These are phyloP conservation scores for Trochalopteron elliotii DNA, from an alignment of 2,113 vertebrate genomes.

Conservation along the genomic window DNA sequence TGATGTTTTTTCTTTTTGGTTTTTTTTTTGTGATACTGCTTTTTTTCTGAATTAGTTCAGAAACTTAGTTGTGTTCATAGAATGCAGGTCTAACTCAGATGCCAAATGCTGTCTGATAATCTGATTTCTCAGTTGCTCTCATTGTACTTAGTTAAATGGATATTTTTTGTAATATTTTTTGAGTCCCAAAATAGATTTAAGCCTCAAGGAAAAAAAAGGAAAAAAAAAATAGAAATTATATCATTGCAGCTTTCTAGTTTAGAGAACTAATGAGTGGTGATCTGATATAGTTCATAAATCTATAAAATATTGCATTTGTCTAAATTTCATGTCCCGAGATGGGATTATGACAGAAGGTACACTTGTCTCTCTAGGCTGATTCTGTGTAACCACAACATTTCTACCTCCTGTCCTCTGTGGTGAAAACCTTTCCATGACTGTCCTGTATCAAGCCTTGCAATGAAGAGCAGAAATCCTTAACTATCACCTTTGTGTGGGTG, in stretches of 20 bases:
- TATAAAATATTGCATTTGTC: background rate
- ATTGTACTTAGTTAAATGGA: background rate
- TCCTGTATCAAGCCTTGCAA: too few relatives aligned
- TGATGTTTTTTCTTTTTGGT: rapidly evolving
- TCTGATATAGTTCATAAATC: background rate
- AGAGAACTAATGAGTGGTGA: background rate
- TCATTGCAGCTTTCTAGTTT: background rate
- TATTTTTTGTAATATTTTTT: background rate
- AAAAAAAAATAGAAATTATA: rapidly evolving
- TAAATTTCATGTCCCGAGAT: background rate
- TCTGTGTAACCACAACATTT: rapidly evolving
- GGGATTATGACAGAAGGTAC: background rate
- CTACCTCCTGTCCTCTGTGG: background rate
- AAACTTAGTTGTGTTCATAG: background rate
- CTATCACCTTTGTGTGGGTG: too few relatives aligned
- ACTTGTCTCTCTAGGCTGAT: background rate
- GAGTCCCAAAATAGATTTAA: background rate
- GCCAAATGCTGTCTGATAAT: background rate
- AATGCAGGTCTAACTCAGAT: background rate
- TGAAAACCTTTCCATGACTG: background rate
- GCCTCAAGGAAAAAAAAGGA: background rate
- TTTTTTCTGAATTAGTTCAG: background rate
- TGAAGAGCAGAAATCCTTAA: too few relatives aligned
- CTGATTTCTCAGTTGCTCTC: background rate
- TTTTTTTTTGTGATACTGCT: background rate